These are phyloP conservation scores for Lithophane ornitopus DNA, from an alignment of 2,888 invertebrate genomes.

Conservation along the genomic window DNA sequence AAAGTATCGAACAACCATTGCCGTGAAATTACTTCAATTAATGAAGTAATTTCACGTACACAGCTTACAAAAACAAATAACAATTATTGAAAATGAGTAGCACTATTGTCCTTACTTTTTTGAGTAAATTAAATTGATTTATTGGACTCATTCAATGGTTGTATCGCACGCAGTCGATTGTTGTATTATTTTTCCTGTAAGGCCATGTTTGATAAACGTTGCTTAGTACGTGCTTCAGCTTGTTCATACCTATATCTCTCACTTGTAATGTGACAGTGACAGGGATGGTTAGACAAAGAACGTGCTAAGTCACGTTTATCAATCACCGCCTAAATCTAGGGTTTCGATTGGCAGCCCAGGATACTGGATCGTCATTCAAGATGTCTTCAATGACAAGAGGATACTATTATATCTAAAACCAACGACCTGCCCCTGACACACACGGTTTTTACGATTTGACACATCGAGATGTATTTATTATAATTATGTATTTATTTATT, in stretches of 20 bases:
- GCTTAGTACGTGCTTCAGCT: background rate
- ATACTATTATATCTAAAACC: background rate
- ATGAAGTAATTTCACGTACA: background rate
- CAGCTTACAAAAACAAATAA: background rate
- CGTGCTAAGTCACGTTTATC: background rate
- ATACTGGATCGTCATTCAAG: background rate
- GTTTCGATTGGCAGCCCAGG: background rate
- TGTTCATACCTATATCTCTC: too few relatives aligned
- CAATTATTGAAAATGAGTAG: background rate
- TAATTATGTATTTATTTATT: too few relatives aligned
- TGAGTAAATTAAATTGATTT: constrained; percentile 2
- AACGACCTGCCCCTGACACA: background rate
- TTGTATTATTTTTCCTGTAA: background rate
- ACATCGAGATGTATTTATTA: too few relatives aligned
- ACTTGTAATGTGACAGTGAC: background rate
- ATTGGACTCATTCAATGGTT: background rate
- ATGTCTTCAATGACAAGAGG: background rate
- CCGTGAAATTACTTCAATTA: too few relatives aligned
- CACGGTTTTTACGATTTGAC: too few relatives aligned
- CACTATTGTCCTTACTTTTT: background rate
- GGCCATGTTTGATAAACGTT: background rate
- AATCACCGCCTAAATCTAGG: background rate
- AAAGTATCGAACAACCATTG: background rate
- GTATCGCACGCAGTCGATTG: background rate
- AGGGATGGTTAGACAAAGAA: background rate